phyloP scores from a whole-genome alignment of 1,140 invertebrate genomes.

The Metopolophium dirhodum region DNA sequence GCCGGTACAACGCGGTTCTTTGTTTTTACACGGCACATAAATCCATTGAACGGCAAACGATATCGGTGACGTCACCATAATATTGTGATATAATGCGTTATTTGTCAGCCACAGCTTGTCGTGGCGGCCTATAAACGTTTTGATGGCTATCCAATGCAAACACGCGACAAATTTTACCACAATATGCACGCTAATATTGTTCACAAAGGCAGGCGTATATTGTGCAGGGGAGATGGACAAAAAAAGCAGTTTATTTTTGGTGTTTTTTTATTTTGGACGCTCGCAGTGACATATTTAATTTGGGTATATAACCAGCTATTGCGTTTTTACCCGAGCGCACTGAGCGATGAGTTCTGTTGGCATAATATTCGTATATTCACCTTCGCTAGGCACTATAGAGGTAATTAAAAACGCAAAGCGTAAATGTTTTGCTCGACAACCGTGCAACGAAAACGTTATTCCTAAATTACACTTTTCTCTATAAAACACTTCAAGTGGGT shows the following conservation, averaged over 20 bases:
- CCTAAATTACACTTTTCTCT: not conserved
- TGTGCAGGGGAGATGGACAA: not conserved
- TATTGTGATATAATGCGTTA: not conserved
- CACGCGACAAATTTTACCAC: not conserved
- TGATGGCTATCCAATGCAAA: not conserved
- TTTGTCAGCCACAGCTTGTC: not conserved
- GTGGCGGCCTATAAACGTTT: not conserved
- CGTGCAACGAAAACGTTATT: not conserved
- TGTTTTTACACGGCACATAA: not conserved
- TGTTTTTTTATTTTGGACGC: not conserved
- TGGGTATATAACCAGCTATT: not conserved
- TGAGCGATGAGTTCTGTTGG: not conserved
- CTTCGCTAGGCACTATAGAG: not conserved
- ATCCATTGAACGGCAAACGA: not conserved
- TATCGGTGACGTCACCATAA: not conserved
- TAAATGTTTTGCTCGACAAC: not conserved
- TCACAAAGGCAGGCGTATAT: not conserved
- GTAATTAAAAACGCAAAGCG: conserved; percentile 11
- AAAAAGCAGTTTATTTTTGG: not conserved
- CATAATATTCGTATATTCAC: not conserved
- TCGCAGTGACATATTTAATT: not conserved
- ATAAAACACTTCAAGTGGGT: not conserved
- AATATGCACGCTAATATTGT: not conserved
- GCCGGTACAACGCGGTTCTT: not conserved
- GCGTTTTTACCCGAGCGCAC: not conserved